Evolutionary conservation across 2,113 vertebrate genomes (phyloP), one percentile per base, ranked within the genome.

Genomic region (Gorilla gorilla): DNA sequence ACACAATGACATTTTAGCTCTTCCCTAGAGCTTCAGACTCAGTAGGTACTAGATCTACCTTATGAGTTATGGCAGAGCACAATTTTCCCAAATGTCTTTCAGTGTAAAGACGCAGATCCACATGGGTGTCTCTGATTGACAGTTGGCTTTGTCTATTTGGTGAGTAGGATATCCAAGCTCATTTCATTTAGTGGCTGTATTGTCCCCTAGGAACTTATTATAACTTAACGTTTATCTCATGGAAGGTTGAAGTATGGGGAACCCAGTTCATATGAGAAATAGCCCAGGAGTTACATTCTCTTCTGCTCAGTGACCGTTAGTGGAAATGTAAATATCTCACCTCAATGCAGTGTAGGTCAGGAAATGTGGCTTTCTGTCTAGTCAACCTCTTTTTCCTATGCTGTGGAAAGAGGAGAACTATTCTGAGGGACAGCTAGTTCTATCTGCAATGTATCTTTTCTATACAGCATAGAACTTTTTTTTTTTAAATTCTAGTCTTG

Each of bases 301-400:
- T 35, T 45, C 61, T 20, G 5, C 45, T 38, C 27, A 22, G 4
- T 76, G 50, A 55, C 50, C 5, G 0, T 35, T 75, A 64, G 57
- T 57, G 12, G 68, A 45, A 80, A 43, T 2, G 11, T 9, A 8
- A 18, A 27, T 70, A 32, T 8, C 82, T 43, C 0, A 0, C 0
- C 4, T 40, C 8, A 8, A 5, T 2, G 0, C 40, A 22, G 0
- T 9, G 23, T 27, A 18, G 35, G 2, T 52, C 35, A 73, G 45
- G 20, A n/a, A 45, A 32, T 25, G 27, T 12, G 6, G 6, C 16
- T 72, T 52, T 25, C 59, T 18, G 1, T 11, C 6, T 12, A 8
- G 22, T 59, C 5, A 27, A 1, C 32, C 2, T 30, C n/a, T 48
- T 79, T 79, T 38, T 8, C 52, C 30, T 6, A 9, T 23, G 1